Evolutionary conservation across 1,140 invertebrate genomes (phyloP), one percentile per base, ranked within the genome.

Genomic region (Drosophila nigrodunni): DNA sequence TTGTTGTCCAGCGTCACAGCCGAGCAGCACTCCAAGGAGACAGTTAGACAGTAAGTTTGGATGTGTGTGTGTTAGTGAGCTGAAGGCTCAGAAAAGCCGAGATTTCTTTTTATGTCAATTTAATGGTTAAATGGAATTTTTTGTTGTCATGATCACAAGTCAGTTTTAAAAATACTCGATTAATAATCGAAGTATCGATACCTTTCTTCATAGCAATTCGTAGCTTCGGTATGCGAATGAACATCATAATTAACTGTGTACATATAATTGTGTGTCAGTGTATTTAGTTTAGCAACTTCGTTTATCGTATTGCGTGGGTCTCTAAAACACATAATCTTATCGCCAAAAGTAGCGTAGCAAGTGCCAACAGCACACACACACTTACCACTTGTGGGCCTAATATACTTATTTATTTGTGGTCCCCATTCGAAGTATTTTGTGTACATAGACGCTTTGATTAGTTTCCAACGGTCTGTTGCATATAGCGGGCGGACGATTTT

Each of bases 291-390:
- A 73, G 70, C 55, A 68, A 69, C 65, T 60, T 57, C 39, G 50
- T 74, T 70, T 74, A 74, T 69, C 58, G 25, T 57, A 57, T 62
- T 74, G 58, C 43, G 72, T 70, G 50, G 49, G 70, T 10, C 43
- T 43, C n/a, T 73, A 59, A 30, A 59, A 39, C 30, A 62, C 41
- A 69, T 70, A 74, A 74, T 74, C 72, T 74, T 74, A 74, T 74
- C 72, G 39, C 25, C 35, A 11, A 43, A 47, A 46, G 25, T 30
- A 54, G 2, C 43, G 15, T 62, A 74, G 50, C 43, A 55, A 69
- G 44, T 58, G 34, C 15, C 37, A 34, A 49, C 44, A 30, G 6
- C 25, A 30, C 25, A 30, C 25, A 30, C 13, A 57, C 60, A 35
- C 4, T 6, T 21, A 58, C 47, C 46, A 41, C 35, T 49, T 10